Conservation (phyloP, 2,113 vertebrate genomes). For the Hyperoodon ampullatus region DNA sequence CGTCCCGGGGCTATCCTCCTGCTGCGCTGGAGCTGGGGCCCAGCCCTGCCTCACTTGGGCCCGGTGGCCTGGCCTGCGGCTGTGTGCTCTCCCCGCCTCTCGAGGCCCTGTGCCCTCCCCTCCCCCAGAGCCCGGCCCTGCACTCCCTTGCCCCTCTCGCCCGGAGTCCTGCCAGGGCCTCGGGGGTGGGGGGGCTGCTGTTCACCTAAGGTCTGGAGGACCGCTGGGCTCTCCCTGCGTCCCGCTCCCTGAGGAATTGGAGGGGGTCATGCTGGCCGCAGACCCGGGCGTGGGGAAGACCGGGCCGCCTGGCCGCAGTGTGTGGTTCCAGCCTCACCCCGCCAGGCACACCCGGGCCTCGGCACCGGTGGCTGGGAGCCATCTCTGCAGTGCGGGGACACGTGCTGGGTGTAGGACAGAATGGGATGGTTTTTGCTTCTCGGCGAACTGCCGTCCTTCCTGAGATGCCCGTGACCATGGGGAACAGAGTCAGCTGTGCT, state of each 20-base stretch:
- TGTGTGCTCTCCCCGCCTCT: slow-evolving; percentile 61
- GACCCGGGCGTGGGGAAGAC: accelerated
- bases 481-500: slow-evolving; percentile 74
- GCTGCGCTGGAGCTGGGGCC: slow-evolving; percentile 70
- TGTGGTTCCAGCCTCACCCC: not conserved
- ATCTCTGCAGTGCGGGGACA: not conserved
- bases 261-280: not conserved
- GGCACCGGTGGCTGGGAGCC: not conserved
- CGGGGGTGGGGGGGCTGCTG: not conserved
- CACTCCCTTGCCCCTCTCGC: not conserved
- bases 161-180: not conserved
- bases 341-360: not conserved
- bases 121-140: not conserved
- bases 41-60: slow-evolving; percentile 80
- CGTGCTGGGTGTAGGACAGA: not conserved
- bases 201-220: not conserved
- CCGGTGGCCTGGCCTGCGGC: slow-evolving; percentile 68
- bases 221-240: not conserved
- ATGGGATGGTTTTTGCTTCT: not conserved
- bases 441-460: not conserved
- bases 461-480: not conserved
- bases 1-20: slow-evolving; percentile 64
- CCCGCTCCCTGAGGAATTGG: not conserved
- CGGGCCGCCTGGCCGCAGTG: not conserved
- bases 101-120: not conserved